These are phyloP conservation scores for Chymomyza fuscimana DNA, from an alignment of 2,888 invertebrate species.

Conservation along the genomic window DNA sequence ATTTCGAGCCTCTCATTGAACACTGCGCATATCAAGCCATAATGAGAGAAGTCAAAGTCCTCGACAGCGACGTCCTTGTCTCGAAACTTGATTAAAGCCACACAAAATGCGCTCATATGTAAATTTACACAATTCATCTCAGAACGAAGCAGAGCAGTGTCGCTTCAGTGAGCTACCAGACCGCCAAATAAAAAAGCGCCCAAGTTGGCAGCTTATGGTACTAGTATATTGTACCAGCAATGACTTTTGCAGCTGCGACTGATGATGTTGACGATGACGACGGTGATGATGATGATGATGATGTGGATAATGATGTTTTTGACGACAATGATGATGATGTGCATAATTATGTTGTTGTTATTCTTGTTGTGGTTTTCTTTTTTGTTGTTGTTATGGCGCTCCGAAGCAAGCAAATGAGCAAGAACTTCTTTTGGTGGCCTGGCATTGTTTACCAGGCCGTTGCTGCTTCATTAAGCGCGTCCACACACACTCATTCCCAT, in stretches of 20 bases:
- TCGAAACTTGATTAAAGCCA: constrained; percentile 45
- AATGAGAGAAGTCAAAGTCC: neutral
- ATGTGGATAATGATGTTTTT: constrained; percentile 1
- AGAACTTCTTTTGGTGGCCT: constrained; percentile 7
- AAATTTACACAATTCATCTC: constrained; percentile 30
- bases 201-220: neutral
- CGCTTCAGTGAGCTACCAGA: neutral
- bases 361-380: neutral
- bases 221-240: neutral
- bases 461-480: constrained; percentile 23
- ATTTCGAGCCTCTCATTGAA: neutral
- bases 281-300: constrained; percentile 19
- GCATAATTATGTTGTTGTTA: neutral
- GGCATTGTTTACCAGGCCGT: constrained; percentile 22
- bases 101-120: constrained; percentile 59
- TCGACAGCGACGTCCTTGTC: neutral
- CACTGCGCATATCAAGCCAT: neutral
- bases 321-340: constrained; percentile 19
- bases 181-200: neutral
- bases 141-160: neutral
- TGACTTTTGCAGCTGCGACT: constrained; percentile 8
- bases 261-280: constrained; percentile 7
- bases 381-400: neutral
- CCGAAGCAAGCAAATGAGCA: neutral
- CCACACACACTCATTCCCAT: neutral